Evolutionary conservation across 2,888 invertebrate species (phyloP).

Genomic region (Neocrepidodera transversa): DNA sequence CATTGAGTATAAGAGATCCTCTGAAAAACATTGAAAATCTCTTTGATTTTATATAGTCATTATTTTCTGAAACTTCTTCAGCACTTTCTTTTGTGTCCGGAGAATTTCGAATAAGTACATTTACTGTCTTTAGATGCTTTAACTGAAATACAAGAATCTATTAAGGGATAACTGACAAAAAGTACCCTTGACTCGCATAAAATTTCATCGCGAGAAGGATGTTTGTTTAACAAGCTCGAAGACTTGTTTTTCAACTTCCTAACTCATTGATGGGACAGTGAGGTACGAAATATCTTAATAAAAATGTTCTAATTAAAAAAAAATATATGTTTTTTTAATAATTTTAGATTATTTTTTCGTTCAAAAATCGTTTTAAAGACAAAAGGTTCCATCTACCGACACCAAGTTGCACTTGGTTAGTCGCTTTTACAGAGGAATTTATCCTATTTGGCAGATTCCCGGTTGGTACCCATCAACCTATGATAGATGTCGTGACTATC

Average conservation of each 20-base stretch:
- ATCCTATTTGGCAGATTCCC: no score
- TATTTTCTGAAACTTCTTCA: conserved; percentile 12
- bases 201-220: conserved; percentile 19
- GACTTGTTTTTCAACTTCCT: conserved; percentile 13
- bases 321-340: no score
- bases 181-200: conserved; percentile 19
- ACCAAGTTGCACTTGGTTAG: no score
- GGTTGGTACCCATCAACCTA: no score
- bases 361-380: no score
- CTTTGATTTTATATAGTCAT: conserved; percentile 20
- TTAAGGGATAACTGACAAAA: conserved; percentile 26
- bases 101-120: conserved; percentile 16
- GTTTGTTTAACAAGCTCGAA: conserved; percentile 13
- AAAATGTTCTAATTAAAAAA: no score
- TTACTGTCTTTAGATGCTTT: conserved; percentile 12
- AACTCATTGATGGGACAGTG: conserved; percentile 10
- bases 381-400: no score
- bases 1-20: neutral
- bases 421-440: no score
- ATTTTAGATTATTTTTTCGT: no score
- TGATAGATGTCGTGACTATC: no score
- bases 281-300: no score
- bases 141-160: conserved; percentile 21
- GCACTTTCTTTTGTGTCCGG: conserved; percentile 2
- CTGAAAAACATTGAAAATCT: conserved; percentile 12